phyloP scores from a whole-genome alignment of 2,888 invertebrate species.

The Eurytoma californica region DNA sequence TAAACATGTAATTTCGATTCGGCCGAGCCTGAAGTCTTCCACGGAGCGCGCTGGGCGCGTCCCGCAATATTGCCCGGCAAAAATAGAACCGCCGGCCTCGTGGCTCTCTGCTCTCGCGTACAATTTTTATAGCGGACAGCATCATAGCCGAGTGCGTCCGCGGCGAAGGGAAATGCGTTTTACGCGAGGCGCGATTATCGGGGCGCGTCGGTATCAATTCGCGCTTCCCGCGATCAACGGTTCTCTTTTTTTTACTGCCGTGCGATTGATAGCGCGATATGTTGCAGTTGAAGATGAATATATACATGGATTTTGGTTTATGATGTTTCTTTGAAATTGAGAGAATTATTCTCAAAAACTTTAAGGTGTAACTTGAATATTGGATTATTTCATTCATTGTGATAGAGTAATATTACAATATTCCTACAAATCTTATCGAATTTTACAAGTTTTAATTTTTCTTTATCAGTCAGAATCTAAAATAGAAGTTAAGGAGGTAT shows the following conservation, averaged over 20 bases:
- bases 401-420: too few relatives aligned
- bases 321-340: background rate
- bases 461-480: too few relatives aligned
- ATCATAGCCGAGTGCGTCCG: background rate
- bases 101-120: background rate
- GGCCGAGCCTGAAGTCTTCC: constrained; percentile 7
- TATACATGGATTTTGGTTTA: background rate
- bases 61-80: constrained; percentile 5
- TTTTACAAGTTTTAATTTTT: too few relatives aligned
- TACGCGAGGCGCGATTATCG: constrained; percentile 16
- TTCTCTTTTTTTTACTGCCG: background rate
- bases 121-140: constrained; percentile 24
- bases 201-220: background rate
- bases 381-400: too few relatives aligned
- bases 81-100: background rate
- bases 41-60: background rate
- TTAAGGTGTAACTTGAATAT: too few relatives aligned
- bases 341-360: too few relatives aligned
- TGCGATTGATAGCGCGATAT: background rate
- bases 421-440: too few relatives aligned
- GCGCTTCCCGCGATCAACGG: constrained; percentile 3
- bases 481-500: too few relatives aligned
- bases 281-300: background rate
- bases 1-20: constrained; percentile 21
- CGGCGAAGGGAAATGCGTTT: background rate